phyloP scores from a whole-genome alignment of 2,113 vertebrate genomes.

The Thermophis baileyi region DNA sequence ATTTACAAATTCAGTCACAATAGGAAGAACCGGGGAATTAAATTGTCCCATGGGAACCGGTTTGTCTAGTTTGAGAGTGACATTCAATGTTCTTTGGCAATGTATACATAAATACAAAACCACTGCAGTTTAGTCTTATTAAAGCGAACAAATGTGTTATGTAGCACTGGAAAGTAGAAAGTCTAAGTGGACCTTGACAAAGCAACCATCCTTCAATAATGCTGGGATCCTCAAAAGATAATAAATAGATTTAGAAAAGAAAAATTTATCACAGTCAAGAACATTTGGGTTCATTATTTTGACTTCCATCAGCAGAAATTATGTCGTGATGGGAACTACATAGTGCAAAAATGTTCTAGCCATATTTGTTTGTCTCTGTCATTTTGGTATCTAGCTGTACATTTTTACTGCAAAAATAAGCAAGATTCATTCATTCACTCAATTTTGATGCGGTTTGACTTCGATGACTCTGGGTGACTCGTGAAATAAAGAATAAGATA shows the following conservation, averaged over 20 bases:
- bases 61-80: constrained; percentile 14
- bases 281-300: not conserved
- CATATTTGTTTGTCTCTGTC: not conserved
- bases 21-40: not conserved
- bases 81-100: not conserved
- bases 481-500: not conserved
- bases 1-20: constrained; percentile 14
- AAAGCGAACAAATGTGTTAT: not conserved
- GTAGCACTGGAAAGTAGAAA: constrained; percentile 25
- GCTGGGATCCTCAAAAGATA: not conserved
- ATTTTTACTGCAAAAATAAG: not conserved
- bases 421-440: not conserved
- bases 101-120: not conserved
- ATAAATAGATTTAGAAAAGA: not conserved
- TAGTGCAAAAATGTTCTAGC: not conserved
- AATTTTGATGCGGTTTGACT: not conserved
- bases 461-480: not conserved
- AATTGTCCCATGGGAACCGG: not conserved
- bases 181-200: not conserved
- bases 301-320: not conserved
- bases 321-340: not conserved
- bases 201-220: not conserved
- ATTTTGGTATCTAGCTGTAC: not conserved
- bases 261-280: not conserved
- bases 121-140: constrained; percentile 17